A percentile compares a stretch with the other conserved stretches of the same genome.
Conservation (phyloP, 2,888 invertebrate genomes). For the Lasiommata megera region DNA sequence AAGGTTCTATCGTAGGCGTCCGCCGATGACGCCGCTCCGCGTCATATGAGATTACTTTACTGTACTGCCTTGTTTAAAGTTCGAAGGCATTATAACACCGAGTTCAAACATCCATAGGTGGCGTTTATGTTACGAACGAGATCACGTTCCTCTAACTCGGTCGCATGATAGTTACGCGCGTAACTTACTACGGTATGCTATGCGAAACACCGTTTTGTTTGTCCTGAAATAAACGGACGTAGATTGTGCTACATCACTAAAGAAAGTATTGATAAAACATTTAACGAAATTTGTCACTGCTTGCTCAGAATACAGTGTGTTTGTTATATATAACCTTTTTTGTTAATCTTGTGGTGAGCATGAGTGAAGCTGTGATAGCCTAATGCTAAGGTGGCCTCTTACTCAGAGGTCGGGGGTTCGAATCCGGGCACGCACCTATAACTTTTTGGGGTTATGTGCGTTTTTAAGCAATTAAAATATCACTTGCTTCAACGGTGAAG, state of each 20-base stretch:
- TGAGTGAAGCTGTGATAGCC: too few relatives aligned
- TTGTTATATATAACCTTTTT: too few relatives aligned
- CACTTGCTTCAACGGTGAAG: too few relatives aligned
- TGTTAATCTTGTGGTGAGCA: too few relatives aligned
- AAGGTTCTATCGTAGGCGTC: slow-evolving; percentile 62
- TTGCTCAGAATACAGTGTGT: too few relatives aligned
- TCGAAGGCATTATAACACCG: slow-evolving; percentile 45
- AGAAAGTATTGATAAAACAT: background rate
- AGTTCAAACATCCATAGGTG: slow-evolving; percentile 50
- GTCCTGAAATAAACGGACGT: slow-evolving; percentile 48
- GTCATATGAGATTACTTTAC: slow-evolving; percentile 62
- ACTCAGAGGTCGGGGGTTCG: too few relatives aligned
- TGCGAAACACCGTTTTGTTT: slow-evolving; percentile 61
- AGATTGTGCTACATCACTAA: background rate
- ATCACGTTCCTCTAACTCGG: slow-evolving; percentile 46
- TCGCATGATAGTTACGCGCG: slow-evolving; percentile 43
- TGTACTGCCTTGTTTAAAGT: slow-evolving; percentile 45
- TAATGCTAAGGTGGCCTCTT: too few relatives aligned
- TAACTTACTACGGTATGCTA: slow-evolving; percentile 41
- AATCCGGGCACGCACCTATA: too few relatives aligned
- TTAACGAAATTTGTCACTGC: background rate
- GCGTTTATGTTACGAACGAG: slow-evolving; percentile 46
- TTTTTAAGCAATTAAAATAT: too few relatives aligned
- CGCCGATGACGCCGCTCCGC: slow-evolving; percentile 60
- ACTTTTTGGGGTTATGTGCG: too few relatives aligned